Base-by-base conservation (phyloP, 2,888 invertebrate genomes). In the Drosophila meridiana region DNA sequence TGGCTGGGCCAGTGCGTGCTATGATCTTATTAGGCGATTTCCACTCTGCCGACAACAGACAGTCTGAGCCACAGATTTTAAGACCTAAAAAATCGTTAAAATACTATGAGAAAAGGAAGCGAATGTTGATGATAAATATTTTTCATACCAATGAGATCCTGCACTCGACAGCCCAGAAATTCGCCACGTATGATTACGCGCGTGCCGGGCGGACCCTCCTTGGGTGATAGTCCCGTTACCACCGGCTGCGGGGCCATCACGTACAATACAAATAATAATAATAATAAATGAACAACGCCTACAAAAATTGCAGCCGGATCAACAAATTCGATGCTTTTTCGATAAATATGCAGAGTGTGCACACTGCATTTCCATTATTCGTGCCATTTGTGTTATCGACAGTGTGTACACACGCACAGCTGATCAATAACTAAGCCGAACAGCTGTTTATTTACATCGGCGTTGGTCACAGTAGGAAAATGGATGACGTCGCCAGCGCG, bases 131-230 rank as follows among this genome's bases (percentile, higher is more conserved):
- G 69, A 74, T 53, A 14, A 60, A 50, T 38, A 2, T 11, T 9
- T n/a, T 11, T 4, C 7, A 50, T 94, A 96, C 98, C 97, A 88
- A 97, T 95, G 34, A 99, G 94, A 94, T 99, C 99, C 76, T 95
- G 95, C 5, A 96, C 96, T 86, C 96, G 96, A 43, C 94, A 95
- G 30, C 99, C 99, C 53, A 99, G 94, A 94, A 99, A 97, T 94
- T 99, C 99, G 70, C 99, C 98, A 81, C 99, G 95, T 90, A 99
- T 97, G 30, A 97, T 99, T 0, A 99, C 97, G 85, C 97, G 95
- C 1, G 99, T 99, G 9, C 99, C 99, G 11, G 99, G 99, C 48
- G 98, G 98, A 0, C 99, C 99, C 94, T 99, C 99, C 91, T 99
- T 99, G 0, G 99, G 99, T 4, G 99, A 99, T 73, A 99, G 95